A percentile compares a stretch with the other conserved stretches of the same genome.
Evolutionary conservation across 2,113 vertebrate genomes (phyloP).

Genomic region (Hystrix brachyura): DNA sequence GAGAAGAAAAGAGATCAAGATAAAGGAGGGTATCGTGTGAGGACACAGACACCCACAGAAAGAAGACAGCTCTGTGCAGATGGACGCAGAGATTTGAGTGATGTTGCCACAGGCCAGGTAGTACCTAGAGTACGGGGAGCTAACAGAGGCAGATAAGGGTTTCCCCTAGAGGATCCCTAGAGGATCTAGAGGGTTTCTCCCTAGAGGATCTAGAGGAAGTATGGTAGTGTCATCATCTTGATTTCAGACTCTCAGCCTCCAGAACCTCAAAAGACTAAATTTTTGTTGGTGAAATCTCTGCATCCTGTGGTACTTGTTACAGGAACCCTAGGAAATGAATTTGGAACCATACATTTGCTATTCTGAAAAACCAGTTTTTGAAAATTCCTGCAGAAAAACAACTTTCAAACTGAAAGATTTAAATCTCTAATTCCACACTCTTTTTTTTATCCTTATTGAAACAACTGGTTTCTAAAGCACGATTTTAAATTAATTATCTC

Average conservation of each 20-base stretch:
- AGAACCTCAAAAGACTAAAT: background rate
- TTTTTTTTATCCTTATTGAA: background rate
- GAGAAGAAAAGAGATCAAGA: background rate
- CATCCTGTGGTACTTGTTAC: background rate
- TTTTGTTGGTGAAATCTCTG: background rate
- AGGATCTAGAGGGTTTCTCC: background rate
- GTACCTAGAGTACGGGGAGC: background rate
- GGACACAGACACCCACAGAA: background rate
- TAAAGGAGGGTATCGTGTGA: too few species aligned
- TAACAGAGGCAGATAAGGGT: background rate
- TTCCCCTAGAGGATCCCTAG: background rate
- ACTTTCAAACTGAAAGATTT: background rate
- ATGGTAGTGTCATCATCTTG: background rate
- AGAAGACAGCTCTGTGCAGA: background rate
- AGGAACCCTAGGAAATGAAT: background rate
- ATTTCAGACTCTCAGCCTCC: background rate
- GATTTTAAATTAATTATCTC: background rate
- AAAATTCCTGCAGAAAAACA: background rate
- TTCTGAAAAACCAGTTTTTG: background rate
- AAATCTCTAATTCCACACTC: background rate
- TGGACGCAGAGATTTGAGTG: background rate
- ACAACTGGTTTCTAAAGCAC: background rate
- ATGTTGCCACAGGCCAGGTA: background rate
- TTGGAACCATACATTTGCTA: background rate
- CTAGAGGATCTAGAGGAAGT: background rate